Evolutionary conservation across 2,113 vertebrate species (phyloP), one percentile per base, ranked within the genome.

Genomic region (Nerophis lumbriciformis): DNA sequence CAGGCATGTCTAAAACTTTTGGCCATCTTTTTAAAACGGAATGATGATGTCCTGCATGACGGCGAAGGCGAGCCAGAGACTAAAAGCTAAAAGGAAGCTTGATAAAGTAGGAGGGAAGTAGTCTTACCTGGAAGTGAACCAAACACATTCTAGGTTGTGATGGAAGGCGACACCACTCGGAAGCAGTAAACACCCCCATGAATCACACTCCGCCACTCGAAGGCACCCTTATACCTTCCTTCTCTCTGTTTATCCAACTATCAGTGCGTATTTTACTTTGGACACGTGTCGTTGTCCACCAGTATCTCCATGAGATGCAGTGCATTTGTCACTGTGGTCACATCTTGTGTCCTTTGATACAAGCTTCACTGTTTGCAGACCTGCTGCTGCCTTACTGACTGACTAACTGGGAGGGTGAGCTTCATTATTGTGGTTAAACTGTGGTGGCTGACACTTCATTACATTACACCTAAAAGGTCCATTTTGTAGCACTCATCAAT

Each of bases 131-230:
- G 63, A 56, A 65, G 68, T 66, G 68, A 69, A 71, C 56, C 42
- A 19, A 63, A 61, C 78, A 69, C 60, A 77, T 69, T 66, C 71
- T 69, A 79, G 61, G 42, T 68, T 61, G 67, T 83, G 81, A 88
- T 88, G 59, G 68, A 73, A 84, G 76, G 73, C 51, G 87, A 84
- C 83, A 84, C 75, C 80, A 84, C 86, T 87, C 87, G 68, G 64
- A 69, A 66, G 70, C 76, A 74, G 79, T 88, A 75, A 84, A 77
- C 73, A 72, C 80, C 60, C 28, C 75, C 75, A 84, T 87, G 83
- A 84, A 87, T 88, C 83, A 86, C 81, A 77, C 51, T n/a, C 44
- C 1, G 21, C 66, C 65, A 44, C 42, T 44, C 10, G 3, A 19
- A 57, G 42, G 37, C 36, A 44, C 65, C 21, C 11, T 53, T 19